phyloP scores from a whole-genome alignment of 2,888 invertebrate species.

The Temnothorax unifasciatus region DNA sequence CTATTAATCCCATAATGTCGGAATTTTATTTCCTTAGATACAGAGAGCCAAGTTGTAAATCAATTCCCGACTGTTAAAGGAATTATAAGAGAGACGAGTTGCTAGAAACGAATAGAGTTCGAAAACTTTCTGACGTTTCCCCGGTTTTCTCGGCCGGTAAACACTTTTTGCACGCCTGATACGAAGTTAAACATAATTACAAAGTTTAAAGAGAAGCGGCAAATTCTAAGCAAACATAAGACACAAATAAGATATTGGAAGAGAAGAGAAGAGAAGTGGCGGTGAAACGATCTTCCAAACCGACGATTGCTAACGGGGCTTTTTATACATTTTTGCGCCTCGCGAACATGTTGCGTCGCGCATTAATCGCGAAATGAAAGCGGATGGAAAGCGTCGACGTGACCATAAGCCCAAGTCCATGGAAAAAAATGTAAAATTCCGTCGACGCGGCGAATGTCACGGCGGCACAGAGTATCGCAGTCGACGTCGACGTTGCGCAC shows the following conservation, averaged over 20 bases:
- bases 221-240: slow-evolving; percentile 26
- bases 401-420: slow-evolving; percentile 53
- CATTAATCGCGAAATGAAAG: slow-evolving; percentile 61
- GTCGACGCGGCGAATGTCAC: slow-evolving; percentile 56
- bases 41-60: slow-evolving; percentile 45
- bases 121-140: background rate
- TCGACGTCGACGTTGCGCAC: slow-evolving; percentile 56
- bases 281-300: background rate
- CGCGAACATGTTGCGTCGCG: slow-evolving; percentile 39
- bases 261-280: background rate
- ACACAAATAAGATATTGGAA: background rate
- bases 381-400: slow-evolving; percentile 55
- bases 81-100: slow-evolving; percentile 21
- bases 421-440: slow-evolving; percentile 61
- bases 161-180: background rate
- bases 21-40: slow-evolving; percentile 36
- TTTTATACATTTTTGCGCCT: slow-evolving; percentile 1
- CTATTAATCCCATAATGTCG: slow-evolving; percentile 32
- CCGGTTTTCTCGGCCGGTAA: background rate
- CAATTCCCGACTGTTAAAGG: slow-evolving; percentile 29
- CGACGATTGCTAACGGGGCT: background rate
- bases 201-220: slow-evolving; percentile 13
- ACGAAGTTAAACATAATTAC: slow-evolving; percentile 43
- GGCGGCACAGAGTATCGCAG: slow-evolving; percentile 51
- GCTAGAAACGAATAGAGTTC: slow-evolving; percentile 29